Percentiles rank a stretch among this genome's conserved stretches.
phyloP scores from a whole-genome alignment of 2,797 vertebrate species.

The Muscicapa comitata region DNA sequence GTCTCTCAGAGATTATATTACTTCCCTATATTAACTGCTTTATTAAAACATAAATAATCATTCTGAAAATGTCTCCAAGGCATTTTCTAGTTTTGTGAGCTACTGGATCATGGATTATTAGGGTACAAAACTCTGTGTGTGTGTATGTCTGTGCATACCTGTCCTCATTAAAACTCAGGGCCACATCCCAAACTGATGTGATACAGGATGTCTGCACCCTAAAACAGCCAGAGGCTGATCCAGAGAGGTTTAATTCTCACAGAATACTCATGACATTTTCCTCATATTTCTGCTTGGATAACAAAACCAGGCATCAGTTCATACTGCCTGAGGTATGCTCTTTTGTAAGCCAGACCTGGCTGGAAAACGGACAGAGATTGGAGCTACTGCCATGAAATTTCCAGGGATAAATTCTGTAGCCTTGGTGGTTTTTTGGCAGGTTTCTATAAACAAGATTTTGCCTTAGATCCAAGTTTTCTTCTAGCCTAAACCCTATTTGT shows the following conservation, averaged over 20 bases:
- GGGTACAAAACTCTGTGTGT: neutral
- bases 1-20: neutral
- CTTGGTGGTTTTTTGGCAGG: neutral
- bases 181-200: rapidly evolving
- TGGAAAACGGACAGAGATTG: neutral
- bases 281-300: neutral
- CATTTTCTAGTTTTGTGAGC: neutral
- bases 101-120: neutral
- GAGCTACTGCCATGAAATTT: neutral
- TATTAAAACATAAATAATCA: neutral
- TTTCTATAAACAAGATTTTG: neutral
- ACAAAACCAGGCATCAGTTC: neutral
- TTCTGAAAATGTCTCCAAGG: neutral
- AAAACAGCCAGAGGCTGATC: neutral
- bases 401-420: neutral
- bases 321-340: rapidly evolving
- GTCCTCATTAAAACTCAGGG: neutral
- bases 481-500: neutral
- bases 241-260: neutral
- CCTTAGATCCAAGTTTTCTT: neutral
- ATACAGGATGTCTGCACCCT: neutral
- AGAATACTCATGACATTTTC: neutral
- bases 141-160: neutral
- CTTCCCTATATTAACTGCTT: neutral
- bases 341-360: neutral